Percentiles rank a stretch among this genome's conserved stretches.
Evolutionary conservation across 2,113 vertebrate genomes (phyloP).

Genomic region (Pluvialis apricaria): DNA sequence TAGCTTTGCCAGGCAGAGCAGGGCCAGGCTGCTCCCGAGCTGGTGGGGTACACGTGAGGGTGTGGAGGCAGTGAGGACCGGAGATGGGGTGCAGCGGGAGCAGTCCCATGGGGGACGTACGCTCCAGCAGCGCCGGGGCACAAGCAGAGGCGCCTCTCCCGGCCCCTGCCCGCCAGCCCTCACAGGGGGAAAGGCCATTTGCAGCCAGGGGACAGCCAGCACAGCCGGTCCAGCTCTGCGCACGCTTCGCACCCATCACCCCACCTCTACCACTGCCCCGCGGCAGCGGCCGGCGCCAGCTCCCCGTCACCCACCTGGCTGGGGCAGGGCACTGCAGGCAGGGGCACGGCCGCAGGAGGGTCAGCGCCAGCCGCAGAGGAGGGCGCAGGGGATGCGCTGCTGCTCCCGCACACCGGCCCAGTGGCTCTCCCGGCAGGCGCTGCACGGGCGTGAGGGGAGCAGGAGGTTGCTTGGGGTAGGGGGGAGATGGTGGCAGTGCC

Average conservation of each 20-base stretch:
- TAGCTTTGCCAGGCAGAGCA: neutral
- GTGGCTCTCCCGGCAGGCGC: no score
- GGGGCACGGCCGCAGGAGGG: neutral
- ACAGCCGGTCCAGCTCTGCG: neutral
- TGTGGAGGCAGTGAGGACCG: neutral
- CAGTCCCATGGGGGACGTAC: neutral
- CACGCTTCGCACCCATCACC: neutral
- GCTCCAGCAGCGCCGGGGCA: neutral
- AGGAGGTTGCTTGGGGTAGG: neutral
- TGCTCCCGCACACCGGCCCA: no score
- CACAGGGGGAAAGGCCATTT: neutral
- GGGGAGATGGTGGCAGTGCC: neutral
- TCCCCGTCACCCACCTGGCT: fast-evolving
- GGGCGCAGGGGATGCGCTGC: no score
- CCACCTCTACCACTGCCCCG: fast-evolving
- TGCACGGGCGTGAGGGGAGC: neutral
- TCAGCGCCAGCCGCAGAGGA: neutral
- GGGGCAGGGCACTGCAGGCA: neutral
- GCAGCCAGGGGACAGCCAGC: neutral
- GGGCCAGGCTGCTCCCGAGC: neutral
- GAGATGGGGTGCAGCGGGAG: neutral
- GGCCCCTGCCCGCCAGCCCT: neutral
- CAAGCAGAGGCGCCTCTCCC: neutral
- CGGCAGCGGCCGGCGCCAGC: neutral
- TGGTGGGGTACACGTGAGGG: neutral